Evolutionary conservation across 2,797 vertebrate genomes (phyloP), one percentile per base, ranked within the genome.

Genomic region (Picus viridis): DNA sequence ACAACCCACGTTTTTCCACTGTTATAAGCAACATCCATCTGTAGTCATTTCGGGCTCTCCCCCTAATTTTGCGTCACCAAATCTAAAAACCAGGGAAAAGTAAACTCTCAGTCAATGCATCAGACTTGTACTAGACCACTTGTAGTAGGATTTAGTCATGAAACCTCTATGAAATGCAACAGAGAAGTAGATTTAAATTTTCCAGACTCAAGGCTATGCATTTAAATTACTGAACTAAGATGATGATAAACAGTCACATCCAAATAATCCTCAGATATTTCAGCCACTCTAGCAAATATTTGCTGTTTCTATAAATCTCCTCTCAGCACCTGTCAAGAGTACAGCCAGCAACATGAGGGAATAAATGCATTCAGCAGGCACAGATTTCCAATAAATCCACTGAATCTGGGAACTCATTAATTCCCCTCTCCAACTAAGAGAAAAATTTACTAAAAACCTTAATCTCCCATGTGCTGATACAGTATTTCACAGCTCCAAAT

Each of bases 241-340:
- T 39, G n/a, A 89, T 91, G 74, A 92, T 78, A 81, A 88, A 90
- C 69, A 91, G 84, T 61, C 82, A 73, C 70, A 86, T 84, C 85
- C 94, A 84, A 94, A 94, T 95, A 96, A 95, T 88, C 85, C 85
- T 94, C 61, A 82, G 54, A 81, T 94, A 92, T 91, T 94, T 83
- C 89, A 83, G 71, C 47, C 70, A 76, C 41, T 81, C 79, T 15
- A 75, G 90, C 84, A 95, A 94, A 93, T 94, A 94, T 87, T 75
- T 93, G 88, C 93, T 75, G 43, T 85, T 90, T 83, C 79, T 81
- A 49, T 92, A 96, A 96, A 96, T 94, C 95, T 93, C 67, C 23
- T 93, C 67, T 94, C 73, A 90, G 92, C 83, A 94, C 90, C 89
- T 91, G 80, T 83, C 93, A 94, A 92, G 77, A 86, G 68, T 32